Base-by-base conservation (phyloP, 2,113 vertebrate species). In the Stictonetta naevosa region DNA sequence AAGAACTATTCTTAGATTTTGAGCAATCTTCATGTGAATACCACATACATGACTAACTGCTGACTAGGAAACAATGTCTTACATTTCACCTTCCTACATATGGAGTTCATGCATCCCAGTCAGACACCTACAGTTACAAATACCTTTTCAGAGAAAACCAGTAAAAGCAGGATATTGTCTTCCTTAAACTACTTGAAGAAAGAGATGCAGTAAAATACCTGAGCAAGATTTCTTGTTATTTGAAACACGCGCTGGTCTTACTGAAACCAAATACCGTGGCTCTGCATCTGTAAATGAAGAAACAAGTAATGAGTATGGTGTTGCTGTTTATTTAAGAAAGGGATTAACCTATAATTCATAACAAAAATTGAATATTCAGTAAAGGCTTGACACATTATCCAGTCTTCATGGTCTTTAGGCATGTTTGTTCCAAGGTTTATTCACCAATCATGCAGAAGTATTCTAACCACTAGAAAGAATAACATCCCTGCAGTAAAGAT, bases 181-280 rank as follows among this genome's bases (percentile, higher is more conserved):
- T 67, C 28, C 18, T 88, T 58, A 25, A 59, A 67, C 8, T 53
- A 31, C 17, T 83, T 79, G 31, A 59, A 52, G 46, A 59, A 91
- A 87, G 52, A 71, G 11, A 62, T 77, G 14, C 13, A 62, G n/a
- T 22, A 75, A 64, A 56, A 67, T 98, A 99, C 99, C 99, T 98
- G 98, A 98, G 94, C 99, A 99, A 9, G 98, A 97, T 83, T 99
- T 99, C 97, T 99, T 99, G 90, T 98, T 98, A 44, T 98, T 98
- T 67, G 99, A 98, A 97, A 95, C 46, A 8, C 98, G 98, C 58
- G 98, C 98, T 18, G 98, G 98, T 95, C 99, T 98, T 23, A 99
- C 98, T 4, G 98, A 98, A 59, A 99, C 98, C 83, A 99, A 97
- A 91, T 99, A 99, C 78, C 99, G 98, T 1, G 99, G 99, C 63